These are phyloP conservation scores for Diachrysia chrysitis DNA, from an alignment of 2,888 invertebrate genomes.

Conservation along the genomic window DNA sequence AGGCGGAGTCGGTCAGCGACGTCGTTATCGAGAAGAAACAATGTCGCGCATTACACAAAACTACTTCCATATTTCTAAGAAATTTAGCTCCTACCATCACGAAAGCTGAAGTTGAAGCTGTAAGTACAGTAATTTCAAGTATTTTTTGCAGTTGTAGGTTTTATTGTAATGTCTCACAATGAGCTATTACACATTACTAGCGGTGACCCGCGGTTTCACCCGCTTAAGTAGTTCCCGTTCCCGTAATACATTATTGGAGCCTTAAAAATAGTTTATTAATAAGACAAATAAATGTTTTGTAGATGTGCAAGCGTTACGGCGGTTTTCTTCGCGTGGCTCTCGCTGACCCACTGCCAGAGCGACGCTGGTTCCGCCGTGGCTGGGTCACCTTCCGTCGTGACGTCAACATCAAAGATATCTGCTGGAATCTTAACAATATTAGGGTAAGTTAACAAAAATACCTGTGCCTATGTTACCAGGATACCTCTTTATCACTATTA, in stretches of 20 bases:
- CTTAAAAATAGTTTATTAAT: too few species aligned
- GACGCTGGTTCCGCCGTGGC: conserved; percentile 98
- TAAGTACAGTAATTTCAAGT: conserved; percentile 81
- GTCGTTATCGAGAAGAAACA: conserved; percentile 82
- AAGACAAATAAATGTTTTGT: conserved; percentile 21
- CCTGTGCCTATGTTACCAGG: background rate
- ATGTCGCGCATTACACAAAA: conserved; percentile 96
- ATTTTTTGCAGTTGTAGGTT: background rate
- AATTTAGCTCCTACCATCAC: conserved; percentile 99
- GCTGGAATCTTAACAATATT: conserved; percentile 99
- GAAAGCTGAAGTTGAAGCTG: conserved; percentile 98
- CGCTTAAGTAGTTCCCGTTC: too few species aligned
- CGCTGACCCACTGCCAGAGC: conserved; percentile 98
- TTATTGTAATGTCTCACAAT: background rate
- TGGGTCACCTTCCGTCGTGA: conserved; percentile 99
- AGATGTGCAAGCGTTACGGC: conserved; percentile 96
- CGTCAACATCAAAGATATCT: conserved; percentile 99
- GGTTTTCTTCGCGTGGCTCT: conserved; percentile 98
- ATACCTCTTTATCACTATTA: too few species aligned
- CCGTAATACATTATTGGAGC: too few species aligned
- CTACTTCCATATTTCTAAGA: conserved; percentile 98
- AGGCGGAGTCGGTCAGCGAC: conserved; percentile 87
- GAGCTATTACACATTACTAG: too few species aligned
- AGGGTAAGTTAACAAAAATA: conserved; percentile 87
- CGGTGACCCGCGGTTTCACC: too few species aligned